Percentiles rank a stretch among this genome's conserved stretches.
These are phyloP conservation scores for Myotis myotis DNA, from an alignment of 2,797 vertebrate genomes.

Conservation along the genomic window DNA sequence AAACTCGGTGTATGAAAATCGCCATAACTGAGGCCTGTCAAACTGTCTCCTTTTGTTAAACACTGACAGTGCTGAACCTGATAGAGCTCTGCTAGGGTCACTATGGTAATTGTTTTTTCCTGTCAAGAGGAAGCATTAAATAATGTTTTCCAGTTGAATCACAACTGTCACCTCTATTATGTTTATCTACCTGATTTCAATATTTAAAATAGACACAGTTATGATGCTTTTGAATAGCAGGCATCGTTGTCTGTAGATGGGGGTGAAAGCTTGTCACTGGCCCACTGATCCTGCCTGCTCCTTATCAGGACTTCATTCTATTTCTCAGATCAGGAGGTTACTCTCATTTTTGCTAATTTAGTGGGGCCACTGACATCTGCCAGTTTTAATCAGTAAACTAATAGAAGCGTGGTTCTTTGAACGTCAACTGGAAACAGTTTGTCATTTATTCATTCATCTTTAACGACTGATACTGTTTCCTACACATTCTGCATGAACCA, in stretches of 20 bases:
- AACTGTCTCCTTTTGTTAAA: slow-evolving; percentile 45
- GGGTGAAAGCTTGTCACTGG: not conserved
- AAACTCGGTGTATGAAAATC: slow-evolving; percentile 35
- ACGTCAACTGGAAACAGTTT: not conserved
- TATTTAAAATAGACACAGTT: slow-evolving; percentile 41
- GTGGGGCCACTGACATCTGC: not conserved
- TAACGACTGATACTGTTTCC: not conserved
- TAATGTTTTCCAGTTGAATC: slow-evolving; percentile 45
- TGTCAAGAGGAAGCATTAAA: slow-evolving; percentile 32
- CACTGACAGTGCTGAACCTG: slow-evolving; percentile 10
- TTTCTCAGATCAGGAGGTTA: slow-evolving; percentile 22
- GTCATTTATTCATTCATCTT: not conserved
- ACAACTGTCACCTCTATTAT: not conserved
- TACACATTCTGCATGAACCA: slow-evolving; percentile 1
- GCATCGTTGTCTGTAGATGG: not conserved
- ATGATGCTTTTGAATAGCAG: not conserved
- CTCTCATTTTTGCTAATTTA: slow-evolving; percentile 34
- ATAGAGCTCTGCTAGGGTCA: slow-evolving; percentile 22
- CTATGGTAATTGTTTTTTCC: slow-evolving; percentile 13
- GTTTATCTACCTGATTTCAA: slow-evolving; percentile 15
- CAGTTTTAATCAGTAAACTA: slow-evolving; percentile 50
- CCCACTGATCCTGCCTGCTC: not conserved
- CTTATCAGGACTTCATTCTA: slow-evolving; percentile 24
- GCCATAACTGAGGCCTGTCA: slow-evolving; percentile 17
- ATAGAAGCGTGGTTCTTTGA: not conserved